A percentile compares a stretch with the other conserved stretches of the same genome.
phyloP scores from a whole-genome alignment of 1,140 invertebrate species.

The Eriosoma lanigerum region DNA sequence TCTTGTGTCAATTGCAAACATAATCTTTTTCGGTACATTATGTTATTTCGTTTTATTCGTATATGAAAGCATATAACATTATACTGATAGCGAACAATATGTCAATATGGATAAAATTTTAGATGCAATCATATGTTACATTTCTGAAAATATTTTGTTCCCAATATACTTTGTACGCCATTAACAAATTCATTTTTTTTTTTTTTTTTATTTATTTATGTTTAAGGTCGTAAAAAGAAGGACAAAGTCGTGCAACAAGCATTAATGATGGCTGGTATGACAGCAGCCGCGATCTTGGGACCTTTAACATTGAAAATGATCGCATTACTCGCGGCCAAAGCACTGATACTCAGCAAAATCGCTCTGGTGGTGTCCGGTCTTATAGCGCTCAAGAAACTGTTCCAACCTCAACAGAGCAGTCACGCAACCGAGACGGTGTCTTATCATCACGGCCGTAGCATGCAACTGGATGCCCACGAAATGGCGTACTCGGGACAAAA shows the following conservation, averaged over 20 bases:
- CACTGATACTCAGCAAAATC: conserved; percentile 78
- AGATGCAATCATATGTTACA: too few relatives aligned
- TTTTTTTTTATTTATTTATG: conserved; percentile 44
- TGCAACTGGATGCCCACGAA: conserved; percentile 63
- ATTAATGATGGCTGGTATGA: conserved; percentile 72
- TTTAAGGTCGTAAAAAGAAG: conserved; percentile 69
- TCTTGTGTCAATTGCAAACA: too few relatives aligned
- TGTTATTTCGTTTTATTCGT: too few relatives aligned
- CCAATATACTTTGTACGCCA: too few relatives aligned
- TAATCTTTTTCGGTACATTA: too few relatives aligned
- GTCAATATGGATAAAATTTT: too few relatives aligned
- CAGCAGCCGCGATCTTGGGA: conserved; percentile 72
- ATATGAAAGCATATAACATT: too few relatives aligned
- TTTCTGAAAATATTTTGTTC: too few relatives aligned
- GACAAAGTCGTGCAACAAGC: conserved; percentile 74
- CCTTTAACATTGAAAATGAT: conserved; percentile 76
- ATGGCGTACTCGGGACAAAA: conserved; percentile 75
- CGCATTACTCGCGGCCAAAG: conserved; percentile 80
- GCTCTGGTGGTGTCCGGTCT: conserved; percentile 79
- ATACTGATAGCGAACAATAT: too few relatives aligned
- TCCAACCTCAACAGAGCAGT: conserved; percentile 69
- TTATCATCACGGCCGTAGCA: conserved; percentile 69
- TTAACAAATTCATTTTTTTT: too few relatives aligned
- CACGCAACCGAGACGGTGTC: conserved; percentile 69
- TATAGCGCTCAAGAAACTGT: conserved; percentile 78